Evolutionary conservation across 2,113 vertebrate genomes (phyloP).

Genomic region (Mohoua ochrocephala): DNA sequence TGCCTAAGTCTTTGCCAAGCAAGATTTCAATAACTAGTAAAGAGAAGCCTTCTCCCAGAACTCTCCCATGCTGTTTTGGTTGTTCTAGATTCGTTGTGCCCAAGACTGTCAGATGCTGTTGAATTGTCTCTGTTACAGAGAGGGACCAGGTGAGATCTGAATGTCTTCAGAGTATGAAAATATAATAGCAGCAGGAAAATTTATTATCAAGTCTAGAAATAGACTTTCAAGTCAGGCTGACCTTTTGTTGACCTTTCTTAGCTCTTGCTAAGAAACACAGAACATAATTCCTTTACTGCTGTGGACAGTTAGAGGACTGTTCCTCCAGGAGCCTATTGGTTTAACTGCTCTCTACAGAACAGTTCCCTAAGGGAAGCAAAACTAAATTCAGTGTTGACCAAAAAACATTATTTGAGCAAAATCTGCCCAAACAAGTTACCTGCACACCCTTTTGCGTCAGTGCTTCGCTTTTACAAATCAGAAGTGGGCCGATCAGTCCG

Average conservation of each 20-base stretch:
- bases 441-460: conserved; percentile 86
- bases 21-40: neutral
- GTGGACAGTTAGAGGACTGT: neutral
- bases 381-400: neutral
- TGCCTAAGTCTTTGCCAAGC: neutral
- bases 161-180: neutral
- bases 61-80: neutral
- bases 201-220: neutral
- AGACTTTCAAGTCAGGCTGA: neutral
- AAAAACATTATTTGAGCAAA: neutral
- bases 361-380: neutral
- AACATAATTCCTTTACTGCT: neutral
- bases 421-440: conserved; percentile 68
- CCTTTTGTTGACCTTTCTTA: neutral
- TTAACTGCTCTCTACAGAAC: neutral
- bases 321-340: neutral
- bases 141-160: neutral
- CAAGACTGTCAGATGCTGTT: neutral
- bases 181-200: neutral
- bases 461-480: conserved; percentile 92
- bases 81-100: neutral
- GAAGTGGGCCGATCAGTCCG: conserved; percentile 88
- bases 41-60: neutral
- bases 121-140: neutral
- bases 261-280: neutral